Evolutionary conservation across 2,113 vertebrate species (phyloP).

Genomic region (Delphinus delphis): DNA sequence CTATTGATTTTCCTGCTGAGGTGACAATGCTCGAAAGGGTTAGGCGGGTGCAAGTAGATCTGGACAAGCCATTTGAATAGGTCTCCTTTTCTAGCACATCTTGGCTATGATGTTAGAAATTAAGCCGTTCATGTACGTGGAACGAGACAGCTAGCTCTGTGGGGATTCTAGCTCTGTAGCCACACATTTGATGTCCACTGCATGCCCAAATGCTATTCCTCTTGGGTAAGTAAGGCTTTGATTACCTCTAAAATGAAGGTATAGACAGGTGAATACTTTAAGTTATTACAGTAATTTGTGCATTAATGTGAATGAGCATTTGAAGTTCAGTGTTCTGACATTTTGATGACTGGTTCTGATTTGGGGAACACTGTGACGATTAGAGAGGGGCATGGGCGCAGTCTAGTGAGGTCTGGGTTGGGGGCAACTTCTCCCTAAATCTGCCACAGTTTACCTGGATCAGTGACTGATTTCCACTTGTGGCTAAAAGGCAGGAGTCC

Average conservation of each 20-base stretch:
- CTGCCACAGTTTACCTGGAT: neutral
- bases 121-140: neutral
- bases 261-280: neutral
- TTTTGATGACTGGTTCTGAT: neutral
- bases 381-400: neutral
- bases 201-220: neutral
- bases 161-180: neutral
- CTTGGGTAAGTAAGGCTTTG: neutral
- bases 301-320: neutral
- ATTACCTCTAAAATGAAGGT: conserved; percentile 18
- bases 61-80: neutral
- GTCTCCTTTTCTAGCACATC: neutral
- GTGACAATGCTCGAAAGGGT: conserved; percentile 48
- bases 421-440: neutral
- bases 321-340: neutral
- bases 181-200: neutral
- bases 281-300: neutral
- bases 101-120: neutral
- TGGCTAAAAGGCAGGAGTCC: neutral
- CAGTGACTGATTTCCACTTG: neutral
- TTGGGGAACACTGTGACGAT: neutral
- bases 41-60: conserved; percentile 22
- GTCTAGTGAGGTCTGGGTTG: neutral
- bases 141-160: neutral
- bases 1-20: neutral